Percentiles rank a stretch among this genome's conserved stretches.
Conservation (phyloP, 2,888 invertebrate genomes). For the Lepas anatifera region DNA sequence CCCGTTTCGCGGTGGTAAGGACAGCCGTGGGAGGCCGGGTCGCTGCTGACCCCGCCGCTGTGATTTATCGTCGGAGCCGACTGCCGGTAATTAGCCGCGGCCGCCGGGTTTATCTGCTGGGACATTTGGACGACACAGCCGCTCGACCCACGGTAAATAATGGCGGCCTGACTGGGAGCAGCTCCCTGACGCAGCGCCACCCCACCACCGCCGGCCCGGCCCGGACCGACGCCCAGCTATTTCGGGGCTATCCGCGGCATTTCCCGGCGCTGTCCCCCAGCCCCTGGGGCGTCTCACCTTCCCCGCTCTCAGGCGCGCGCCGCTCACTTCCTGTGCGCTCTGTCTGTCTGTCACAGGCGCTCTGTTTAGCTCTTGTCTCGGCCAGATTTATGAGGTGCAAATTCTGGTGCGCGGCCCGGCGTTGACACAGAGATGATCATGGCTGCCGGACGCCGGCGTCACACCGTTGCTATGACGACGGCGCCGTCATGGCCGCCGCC, state of each 20-base stretch:
- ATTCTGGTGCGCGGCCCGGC: neutral
- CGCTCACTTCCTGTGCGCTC: neutral
- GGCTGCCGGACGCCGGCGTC: neutral
- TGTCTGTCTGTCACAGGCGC: neutral
- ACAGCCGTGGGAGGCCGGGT: no score
- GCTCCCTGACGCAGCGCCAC: neutral
- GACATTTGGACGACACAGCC: conserved; percentile 3
- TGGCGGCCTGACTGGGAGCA: neutral
- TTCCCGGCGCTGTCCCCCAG: neutral
- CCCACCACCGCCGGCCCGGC: neutral
- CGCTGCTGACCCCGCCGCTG: neutral
- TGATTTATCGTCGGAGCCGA: neutral
- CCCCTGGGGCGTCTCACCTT: neutral
- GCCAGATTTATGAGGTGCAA: conserved; percentile 8
- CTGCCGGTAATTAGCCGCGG: neutral
- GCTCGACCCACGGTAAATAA: neutral
- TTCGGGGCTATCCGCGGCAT: neutral
- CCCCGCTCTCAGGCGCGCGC: neutral
- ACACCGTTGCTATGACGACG: neutral
- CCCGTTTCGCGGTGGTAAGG: no score
- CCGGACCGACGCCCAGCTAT: neutral
- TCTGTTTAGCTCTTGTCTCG: neutral
- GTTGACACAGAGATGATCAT: conserved; percentile 5
- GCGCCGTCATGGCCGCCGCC: conserved; percentile 3
- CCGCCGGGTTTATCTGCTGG: conserved; percentile 2